Conservation (phyloP, 2,888 invertebrate species). For the Amphipyra tragopoginis region DNA sequence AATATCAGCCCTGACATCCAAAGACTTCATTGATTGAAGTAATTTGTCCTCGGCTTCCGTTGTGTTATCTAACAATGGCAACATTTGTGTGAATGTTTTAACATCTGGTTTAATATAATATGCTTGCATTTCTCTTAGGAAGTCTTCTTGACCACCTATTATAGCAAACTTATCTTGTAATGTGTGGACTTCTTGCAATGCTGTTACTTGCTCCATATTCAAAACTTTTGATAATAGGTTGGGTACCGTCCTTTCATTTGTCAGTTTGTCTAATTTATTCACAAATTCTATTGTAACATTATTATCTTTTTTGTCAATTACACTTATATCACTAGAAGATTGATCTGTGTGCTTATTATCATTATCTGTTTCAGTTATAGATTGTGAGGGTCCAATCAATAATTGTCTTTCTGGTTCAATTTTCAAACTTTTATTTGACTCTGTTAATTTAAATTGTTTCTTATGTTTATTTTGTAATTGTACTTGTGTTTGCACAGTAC, state of each 20-base stretch:
- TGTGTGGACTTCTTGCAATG: constrained; percentile 89
- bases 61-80: constrained; percentile 92
- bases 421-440: constrained; percentile 9
- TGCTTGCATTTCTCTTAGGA: constrained; percentile 93
- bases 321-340: constrained; percentile 23
- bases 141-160: constrained; percentile 94
- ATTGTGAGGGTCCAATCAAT: constrained; percentile 23
- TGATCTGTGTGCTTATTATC: neutral
- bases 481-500: constrained; percentile 69
- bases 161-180: constrained; percentile 93
- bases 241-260: constrained; percentile 82
- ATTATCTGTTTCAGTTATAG: neutral
- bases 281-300: constrained; percentile 61
- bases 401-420: constrained; percentile 31
- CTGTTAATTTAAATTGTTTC: constrained; percentile 21
- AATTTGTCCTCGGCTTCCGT: constrained; percentile 92
- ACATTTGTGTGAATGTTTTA: constrained; percentile 94
- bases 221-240: constrained; percentile 91
- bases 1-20: constrained; percentile 92
- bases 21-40: constrained; percentile 90
- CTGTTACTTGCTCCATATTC: constrained; percentile 90
- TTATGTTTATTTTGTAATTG: constrained; percentile 47
- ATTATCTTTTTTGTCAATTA: constrained; percentile 41
- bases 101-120: constrained; percentile 93
- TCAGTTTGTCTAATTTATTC: constrained; percentile 49